A percentile compares a stretch with the other conserved stretches of the same genome.
Evolutionary conservation across 2,113 vertebrate species (phyloP).

Genomic region (Callithrix jacchus): DNA sequence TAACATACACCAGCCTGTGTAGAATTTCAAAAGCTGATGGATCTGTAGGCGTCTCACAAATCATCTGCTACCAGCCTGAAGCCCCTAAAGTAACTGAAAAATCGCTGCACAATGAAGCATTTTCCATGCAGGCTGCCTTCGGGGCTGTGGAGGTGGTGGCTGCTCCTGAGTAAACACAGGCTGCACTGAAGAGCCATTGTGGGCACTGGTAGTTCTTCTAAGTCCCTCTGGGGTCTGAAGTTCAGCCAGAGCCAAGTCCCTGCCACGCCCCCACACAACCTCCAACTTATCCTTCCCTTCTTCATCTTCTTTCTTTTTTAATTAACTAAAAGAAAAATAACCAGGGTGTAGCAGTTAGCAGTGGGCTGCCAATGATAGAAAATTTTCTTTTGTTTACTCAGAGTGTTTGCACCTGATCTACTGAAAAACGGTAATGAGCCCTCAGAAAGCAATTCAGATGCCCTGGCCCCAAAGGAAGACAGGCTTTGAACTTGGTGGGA

Average conservation of each 20-base stretch:
- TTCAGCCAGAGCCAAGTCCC: conserved; percentile 56
- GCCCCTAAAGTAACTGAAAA: conserved; percentile 16
- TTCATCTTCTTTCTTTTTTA: background rate
- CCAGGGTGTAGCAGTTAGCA: conserved; percentile 44
- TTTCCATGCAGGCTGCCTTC: conserved; percentile 61
- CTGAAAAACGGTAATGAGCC: background rate
- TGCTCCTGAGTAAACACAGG: conserved; percentile 70
- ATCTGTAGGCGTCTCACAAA: conserved; percentile 44
- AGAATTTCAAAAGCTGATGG: conserved; percentile 42
- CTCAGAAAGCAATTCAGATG: background rate
- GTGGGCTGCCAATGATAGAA: background rate
- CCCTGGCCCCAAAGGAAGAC: background rate
- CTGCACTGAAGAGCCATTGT: conserved; percentile 72
- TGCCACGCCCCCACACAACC: background rate
- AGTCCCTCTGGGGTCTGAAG: conserved; percentile 66
- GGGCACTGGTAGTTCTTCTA: conserved; percentile 49
- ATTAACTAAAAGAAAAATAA: conserved; percentile 64
- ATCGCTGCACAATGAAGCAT: conserved; percentile 67
- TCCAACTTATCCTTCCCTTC: background rate
- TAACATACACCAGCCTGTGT: background rate
- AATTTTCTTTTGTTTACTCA: conserved; percentile 51
- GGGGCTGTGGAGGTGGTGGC: conserved; percentile 46
- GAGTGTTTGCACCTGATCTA: conserved; percentile 58
- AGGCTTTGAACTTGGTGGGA: background rate
- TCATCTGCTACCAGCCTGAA: conserved; percentile 55